Evolutionary conservation across 2,888 invertebrate genomes (phyloP).

Genomic region (Neoitamus cyanurus): DNA sequence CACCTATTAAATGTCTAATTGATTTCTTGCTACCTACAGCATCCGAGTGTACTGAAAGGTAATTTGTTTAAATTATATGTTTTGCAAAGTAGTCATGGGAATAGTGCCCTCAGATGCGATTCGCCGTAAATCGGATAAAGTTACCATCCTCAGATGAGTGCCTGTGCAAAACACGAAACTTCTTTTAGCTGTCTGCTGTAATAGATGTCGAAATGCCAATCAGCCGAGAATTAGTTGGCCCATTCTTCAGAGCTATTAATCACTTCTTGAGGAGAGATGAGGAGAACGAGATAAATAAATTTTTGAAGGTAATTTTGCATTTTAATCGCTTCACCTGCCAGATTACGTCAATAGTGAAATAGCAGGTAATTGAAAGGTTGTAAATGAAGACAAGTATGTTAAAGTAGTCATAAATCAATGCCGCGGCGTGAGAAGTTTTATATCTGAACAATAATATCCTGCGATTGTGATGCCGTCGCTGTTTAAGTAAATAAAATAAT

Average conservation of each 20-base stretch:
- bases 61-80: background rate
- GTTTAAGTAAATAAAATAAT: background rate
- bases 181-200: background rate
- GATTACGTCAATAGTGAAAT: conserved; percentile 25
- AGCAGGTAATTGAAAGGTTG: conserved; percentile 14
- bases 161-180: background rate
- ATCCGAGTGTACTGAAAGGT: background rate
- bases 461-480: background rate
- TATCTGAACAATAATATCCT: background rate
- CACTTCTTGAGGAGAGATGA: conserved; percentile 1
- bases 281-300: background rate
- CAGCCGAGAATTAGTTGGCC: background rate
- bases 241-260: background rate
- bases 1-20: background rate
- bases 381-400: conserved; percentile 26
- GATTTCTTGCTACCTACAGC: background rate
- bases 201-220: conserved; percentile 3
- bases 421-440: background rate
- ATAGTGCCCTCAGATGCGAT: background rate
- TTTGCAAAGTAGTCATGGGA: background rate
- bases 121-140: background rate
- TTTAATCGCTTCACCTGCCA: conserved; percentile 28
- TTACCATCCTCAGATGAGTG: background rate
- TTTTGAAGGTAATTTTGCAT: conserved; percentile 8
- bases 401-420: conserved; percentile 10